These are phyloP conservation scores for Notechis scutatus DNA, from an alignment of 2,113 vertebrate genomes.

Conservation along the genomic window DNA sequence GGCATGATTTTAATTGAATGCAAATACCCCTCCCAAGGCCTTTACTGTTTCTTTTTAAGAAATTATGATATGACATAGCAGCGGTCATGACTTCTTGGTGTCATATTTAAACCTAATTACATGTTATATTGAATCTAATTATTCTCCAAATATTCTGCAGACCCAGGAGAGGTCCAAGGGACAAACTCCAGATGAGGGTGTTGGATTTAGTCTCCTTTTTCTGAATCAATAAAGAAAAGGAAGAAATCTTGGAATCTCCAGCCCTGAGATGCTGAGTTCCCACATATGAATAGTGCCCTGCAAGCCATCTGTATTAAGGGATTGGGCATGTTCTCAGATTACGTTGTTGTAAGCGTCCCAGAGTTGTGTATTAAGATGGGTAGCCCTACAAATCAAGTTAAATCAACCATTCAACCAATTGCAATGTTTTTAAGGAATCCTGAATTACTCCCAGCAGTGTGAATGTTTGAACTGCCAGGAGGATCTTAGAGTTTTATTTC, in stretches of 20 bases:
- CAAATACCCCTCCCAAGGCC: not conserved
- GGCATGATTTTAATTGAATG: not conserved
- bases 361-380: not conserved
- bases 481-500: not conserved
- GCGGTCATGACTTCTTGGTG: not conserved
- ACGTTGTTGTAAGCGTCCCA: not conserved
- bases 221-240: not conserved
- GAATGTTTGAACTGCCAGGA: not conserved
- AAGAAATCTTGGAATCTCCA: not conserved
- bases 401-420: not conserved
- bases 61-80: not conserved
- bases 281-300: not conserved
- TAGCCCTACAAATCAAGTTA: not conserved
- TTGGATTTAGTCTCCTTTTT: not conserved
- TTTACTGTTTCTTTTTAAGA: not conserved
- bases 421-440: not conserved
- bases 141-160: not conserved
- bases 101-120: not conserved
- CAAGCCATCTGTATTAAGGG: not conserved
- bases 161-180: rapidly evolving
- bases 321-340: not conserved
- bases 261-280: not conserved
- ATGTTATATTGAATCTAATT: not conserved
- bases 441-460: not conserved
- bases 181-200: not conserved